Base-by-base conservation (phyloP, 2,888 invertebrate species). In the Platycheirus rosarum region DNA sequence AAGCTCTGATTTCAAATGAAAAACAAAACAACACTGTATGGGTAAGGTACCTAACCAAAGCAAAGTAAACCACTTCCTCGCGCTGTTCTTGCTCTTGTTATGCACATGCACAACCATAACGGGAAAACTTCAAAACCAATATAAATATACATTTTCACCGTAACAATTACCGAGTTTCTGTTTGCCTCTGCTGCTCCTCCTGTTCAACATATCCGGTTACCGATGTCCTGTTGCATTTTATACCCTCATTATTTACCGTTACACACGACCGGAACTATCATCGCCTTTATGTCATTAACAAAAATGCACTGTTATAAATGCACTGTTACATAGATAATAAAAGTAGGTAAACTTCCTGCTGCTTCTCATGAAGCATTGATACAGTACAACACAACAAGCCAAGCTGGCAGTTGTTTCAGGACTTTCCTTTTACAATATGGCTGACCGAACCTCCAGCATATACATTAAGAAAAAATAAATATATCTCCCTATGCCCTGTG, bases 81-180 rank as follows among this genome's bases (percentile, higher is more conserved):
- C 13, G 8, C 29, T 0, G 2, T 44, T 11, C 29, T 2, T 26
- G 18, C 51, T 18, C 51, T 13, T 53, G 51, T 53, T 37, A 53
- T 53, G n/a, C n/a, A n/a, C 9, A 14, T 51, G 7, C 18, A 35
- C 4, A n/a, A 11, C n/a, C 8, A 20, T 7, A 53, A n/a, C 53
- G 35, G 53, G 35, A 53, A 16, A 35, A 13, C 18, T 53, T 32
- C 7, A 32, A 32, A 42, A 42, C 37, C 32, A 71, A 32, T 23
- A 68, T 68, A 62, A 49, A 62, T 46, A 62, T 16, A 20, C 23
- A 32, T 26, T 42, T 55, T 51, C 68, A 40, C 40, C 35, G 55
- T 73, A 49, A 78, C 78, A 73, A 78, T 68, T 63, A 68, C 68
- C 55, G 35, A 68, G 62, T 63, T 69, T 49, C 13, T 49, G 14